Evolutionary conservation across 2,113 vertebrate species (phyloP).

Genomic region (Tragulus kanchil): DNA sequence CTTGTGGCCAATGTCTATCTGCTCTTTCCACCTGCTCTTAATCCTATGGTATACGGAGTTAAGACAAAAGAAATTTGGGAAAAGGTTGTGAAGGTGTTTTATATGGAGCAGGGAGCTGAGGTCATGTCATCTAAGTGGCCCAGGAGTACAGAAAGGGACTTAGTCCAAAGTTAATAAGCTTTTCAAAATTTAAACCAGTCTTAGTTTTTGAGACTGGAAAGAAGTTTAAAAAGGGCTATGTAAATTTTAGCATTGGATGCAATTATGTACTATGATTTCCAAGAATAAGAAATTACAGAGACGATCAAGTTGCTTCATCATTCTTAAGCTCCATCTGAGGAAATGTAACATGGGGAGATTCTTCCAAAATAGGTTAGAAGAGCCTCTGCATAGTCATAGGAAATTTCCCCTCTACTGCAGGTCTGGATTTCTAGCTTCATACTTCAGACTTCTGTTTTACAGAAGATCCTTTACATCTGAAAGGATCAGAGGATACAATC

Average conservation of each 20-base stretch:
- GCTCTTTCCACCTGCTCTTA: conserved; percentile 82
- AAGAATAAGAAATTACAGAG: conserved; percentile 27
- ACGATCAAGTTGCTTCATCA: not conserved
- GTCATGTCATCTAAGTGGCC: conserved; percentile 23
- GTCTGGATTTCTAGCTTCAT: not conserved
- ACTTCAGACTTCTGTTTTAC: not conserved
- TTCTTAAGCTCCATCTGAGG: not conserved
- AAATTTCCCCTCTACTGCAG: not conserved
- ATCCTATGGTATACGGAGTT: conserved; percentile 84
- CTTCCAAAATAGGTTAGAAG: not conserved
- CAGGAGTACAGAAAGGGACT: not conserved
- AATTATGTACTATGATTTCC: not conserved
- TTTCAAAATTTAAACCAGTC: not conserved
- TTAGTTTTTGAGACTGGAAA: conserved; percentile 45
- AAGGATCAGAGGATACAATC: not conserved
- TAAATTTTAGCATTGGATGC: not conserved
- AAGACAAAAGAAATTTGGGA: conserved; percentile 84
- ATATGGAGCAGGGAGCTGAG: not conserved
- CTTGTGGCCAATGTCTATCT: conserved; percentile 83
- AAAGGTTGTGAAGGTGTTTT: conserved; percentile 70
- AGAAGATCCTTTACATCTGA: no score
- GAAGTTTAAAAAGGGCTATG: not conserved
- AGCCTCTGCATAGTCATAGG: not conserved
- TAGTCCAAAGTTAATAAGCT: not conserved
- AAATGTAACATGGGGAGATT: not conserved